phyloP scores from a whole-genome alignment of 2,113 vertebrate genomes.

The Camelus bactrianus region DNA sequence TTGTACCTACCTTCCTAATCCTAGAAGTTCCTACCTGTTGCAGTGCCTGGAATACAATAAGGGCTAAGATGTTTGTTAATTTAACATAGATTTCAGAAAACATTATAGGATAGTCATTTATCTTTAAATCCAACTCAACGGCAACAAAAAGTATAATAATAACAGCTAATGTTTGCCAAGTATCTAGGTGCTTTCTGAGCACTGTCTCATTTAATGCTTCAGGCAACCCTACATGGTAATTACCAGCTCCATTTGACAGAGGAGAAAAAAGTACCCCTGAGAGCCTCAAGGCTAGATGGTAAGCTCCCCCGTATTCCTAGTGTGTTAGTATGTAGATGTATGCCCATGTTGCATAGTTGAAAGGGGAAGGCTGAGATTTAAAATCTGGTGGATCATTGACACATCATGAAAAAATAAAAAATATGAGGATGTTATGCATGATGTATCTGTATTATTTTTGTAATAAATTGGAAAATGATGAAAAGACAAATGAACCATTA shows the following conservation, averaged over 20 bases:
- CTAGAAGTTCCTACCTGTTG: neutral
- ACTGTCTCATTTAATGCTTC: neutral
- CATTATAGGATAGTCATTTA: neutral
- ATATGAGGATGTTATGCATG: neutral
- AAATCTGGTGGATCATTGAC: neutral
- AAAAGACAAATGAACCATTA: neutral
- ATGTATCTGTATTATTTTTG: neutral
- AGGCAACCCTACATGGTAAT: neutral
- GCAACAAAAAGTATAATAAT: neutral
- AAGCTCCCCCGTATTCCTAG: neutral
- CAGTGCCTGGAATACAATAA: neutral
- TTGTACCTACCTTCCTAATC: neutral
- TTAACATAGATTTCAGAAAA: slow-evolving; percentile 1
- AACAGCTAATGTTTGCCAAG: neutral
- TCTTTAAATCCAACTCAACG: neutral
- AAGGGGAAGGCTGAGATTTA: neutral
- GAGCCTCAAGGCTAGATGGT: neutral
- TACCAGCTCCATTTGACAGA: neutral
- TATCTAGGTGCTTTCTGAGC: neutral
- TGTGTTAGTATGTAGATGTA: neutral
- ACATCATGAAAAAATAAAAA: neutral
- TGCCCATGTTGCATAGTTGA: neutral
- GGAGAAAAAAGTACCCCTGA: neutral
- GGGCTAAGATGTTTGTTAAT: neutral
- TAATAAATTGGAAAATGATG: neutral